Conservation (phyloP, 2,797 vertebrate genomes). For the Glossophaga mutica region DNA sequence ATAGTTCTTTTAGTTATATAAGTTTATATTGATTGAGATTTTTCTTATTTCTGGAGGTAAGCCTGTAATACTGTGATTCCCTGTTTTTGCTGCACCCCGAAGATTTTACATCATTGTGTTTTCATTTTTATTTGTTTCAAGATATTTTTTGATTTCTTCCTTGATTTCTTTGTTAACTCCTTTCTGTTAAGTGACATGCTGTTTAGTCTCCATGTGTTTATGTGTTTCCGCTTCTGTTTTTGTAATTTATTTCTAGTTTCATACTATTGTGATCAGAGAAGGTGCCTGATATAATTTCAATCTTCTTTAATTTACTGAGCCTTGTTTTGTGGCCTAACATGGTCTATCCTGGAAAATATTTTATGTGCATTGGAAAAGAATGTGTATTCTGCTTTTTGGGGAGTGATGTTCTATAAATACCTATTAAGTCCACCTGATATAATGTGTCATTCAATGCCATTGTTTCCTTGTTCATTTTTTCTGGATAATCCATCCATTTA, state of each 20-base stretch:
- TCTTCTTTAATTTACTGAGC: background rate
- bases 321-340: background rate
- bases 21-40: background rate
- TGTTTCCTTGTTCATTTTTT: background rate
- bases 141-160: background rate
- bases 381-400: background rate
- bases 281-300: background rate
- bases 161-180: background rate
- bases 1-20: background rate
- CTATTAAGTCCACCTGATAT: background rate
- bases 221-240: background rate
- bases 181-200: background rate
- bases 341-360: background rate
- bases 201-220: background rate
- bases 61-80: background rate
- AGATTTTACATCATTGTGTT: background rate
- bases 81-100: background rate
- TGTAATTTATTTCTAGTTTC: background rate
- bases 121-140: background rate
- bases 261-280: background rate
- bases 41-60: background rate
- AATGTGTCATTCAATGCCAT: background rate
- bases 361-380: background rate
- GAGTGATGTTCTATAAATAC: background rate
- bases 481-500: background rate